phyloP scores from a whole-genome alignment of 2,888 invertebrate genomes.

The Mythimna vitellina region DNA sequence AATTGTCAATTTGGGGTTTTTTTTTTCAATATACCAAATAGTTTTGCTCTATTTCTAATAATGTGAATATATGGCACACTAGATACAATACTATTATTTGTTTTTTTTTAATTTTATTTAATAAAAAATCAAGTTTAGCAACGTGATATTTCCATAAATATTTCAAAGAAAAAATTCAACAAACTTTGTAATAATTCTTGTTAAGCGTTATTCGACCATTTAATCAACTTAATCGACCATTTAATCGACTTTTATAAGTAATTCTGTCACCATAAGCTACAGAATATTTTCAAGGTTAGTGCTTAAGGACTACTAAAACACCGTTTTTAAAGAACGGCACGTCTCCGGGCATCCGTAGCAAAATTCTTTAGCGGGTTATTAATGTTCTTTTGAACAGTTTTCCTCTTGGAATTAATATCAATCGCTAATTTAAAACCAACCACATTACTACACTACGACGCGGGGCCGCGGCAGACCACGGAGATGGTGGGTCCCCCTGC shows the following conservation, averaged over 20 bases:
- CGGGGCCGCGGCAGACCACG: no score
- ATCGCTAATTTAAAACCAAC: neutral
- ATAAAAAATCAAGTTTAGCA: neutral
- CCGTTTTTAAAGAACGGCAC: neutral
- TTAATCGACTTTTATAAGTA: conserved; percentile 1
- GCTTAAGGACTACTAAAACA: no score
- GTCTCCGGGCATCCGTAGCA: neutral
- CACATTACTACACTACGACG: no score
- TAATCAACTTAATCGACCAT: no score
- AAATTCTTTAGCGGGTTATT: neutral
- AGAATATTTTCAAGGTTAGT: neutral
- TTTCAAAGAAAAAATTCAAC: neutral
- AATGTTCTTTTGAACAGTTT: neutral
- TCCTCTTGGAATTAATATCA: neutral
- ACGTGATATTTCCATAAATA: neutral
- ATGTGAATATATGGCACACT: neutral
- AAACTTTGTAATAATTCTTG: conserved; percentile 5
- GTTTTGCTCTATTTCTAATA: neutral
- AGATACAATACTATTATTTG: neutral
- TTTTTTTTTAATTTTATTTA: no score
- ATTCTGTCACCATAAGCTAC: neutral
- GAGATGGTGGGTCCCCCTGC: no score
- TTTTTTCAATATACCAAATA: no score
- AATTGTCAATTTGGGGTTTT: neutral
- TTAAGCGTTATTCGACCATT: neutral